Conservation (phyloP, 2,113 vertebrate species). For the Planiliza haematocheilus region DNA sequence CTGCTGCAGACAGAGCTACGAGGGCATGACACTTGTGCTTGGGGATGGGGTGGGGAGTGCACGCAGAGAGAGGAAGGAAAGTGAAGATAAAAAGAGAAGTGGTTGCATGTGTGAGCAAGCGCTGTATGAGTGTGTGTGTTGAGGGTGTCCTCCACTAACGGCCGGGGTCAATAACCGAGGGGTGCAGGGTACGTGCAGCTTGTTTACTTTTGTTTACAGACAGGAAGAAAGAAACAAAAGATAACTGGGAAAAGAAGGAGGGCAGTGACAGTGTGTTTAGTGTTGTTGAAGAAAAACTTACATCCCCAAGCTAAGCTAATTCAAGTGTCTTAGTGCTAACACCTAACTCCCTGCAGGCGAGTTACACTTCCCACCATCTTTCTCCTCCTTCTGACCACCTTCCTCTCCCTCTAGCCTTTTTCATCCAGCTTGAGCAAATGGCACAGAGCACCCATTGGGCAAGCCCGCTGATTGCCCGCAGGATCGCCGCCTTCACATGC, state of each 20-base stretch:
- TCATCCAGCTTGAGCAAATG: slow-evolving; percentile 40
- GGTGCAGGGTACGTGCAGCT: no score
- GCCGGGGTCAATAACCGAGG: slow-evolving; percentile 28
- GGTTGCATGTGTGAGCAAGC: neutral
- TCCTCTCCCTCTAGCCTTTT: neutral
- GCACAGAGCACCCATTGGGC: slow-evolving; percentile 38
- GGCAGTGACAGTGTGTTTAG: no score
- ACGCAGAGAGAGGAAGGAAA: neutral
- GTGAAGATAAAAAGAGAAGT: neutral
- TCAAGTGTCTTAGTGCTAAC: no score
- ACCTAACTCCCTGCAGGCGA: no score
- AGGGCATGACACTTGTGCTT: slow-evolving; percentile 30
- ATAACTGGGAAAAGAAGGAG: no score
- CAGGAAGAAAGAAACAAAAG: no score
- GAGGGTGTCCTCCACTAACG: slow-evolving; percentile 18
- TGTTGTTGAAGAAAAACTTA: no score
- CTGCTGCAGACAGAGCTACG: slow-evolving; percentile 20
- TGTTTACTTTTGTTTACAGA: no score
- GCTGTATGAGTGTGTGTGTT: neutral
- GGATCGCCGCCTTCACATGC: slow-evolving; percentile 34
- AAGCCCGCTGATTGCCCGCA: slow-evolving; percentile 29
- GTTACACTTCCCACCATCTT: neutral
- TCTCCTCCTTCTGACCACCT: neutral
- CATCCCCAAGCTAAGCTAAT: no score
- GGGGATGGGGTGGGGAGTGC: neutral